Percentiles rank a stretch among this genome's conserved stretches.
These are phyloP conservation scores for Dasysyrphus tricinctus DNA, from an alignment of 2,888 invertebrate genomes.

Conservation along the genomic window DNA sequence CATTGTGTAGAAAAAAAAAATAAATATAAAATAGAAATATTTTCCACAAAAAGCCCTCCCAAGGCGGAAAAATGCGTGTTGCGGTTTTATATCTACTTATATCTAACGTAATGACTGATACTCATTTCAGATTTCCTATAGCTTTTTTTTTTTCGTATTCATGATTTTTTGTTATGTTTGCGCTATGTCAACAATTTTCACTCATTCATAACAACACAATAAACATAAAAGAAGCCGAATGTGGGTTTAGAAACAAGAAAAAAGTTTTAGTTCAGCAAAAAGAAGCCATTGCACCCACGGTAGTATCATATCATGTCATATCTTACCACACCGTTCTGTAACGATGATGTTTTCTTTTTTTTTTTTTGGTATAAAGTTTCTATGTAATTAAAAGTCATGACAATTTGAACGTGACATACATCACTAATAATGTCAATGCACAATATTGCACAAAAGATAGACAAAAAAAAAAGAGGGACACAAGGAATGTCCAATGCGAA, in stretches of 20 bases:
- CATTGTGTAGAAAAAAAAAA: background rate
- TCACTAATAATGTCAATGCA: constrained; percentile 54
- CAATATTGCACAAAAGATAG: constrained; percentile 16
- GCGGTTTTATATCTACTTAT: constrained; percentile 52
- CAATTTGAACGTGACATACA: constrained; percentile 68
- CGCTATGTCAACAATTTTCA: constrained; percentile 35
- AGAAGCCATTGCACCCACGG: constrained; percentile 64
- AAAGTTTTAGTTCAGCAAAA: constrained; percentile 15
- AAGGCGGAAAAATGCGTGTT: constrained; percentile 29
- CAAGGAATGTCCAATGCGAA: constrained; percentile 15
- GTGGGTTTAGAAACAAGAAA: constrained; percentile 25
- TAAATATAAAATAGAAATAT: background rate
- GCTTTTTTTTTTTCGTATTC: background rate
- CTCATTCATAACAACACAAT: constrained; percentile 40
- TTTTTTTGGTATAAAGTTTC: background rate
- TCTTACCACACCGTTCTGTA: background rate
- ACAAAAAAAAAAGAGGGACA: background rate
- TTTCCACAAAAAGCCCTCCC: constrained; percentile 8
- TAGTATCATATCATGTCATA: background rate
- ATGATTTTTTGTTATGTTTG: constrained; percentile 31
- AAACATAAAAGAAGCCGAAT: constrained; percentile 42
- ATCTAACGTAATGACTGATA: constrained; percentile 8
- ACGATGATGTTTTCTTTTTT: constrained; percentile 29
- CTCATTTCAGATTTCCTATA: background rate
- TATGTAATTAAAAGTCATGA: constrained; percentile 73